Conservation (phyloP, 2,888 invertebrate genomes). For the Tachina grossa region DNA sequence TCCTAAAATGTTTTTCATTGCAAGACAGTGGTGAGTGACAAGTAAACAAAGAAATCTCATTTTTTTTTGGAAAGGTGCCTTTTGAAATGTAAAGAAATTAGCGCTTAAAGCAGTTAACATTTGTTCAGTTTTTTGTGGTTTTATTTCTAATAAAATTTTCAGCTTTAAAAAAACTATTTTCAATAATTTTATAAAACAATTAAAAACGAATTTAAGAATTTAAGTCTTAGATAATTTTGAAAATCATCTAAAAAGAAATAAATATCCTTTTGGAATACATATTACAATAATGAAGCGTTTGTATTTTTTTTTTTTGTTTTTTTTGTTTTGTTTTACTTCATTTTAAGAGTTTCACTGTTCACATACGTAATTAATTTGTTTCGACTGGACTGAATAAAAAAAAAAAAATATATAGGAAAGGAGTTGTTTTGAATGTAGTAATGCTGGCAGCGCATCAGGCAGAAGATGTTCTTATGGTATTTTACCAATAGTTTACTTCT, state of each 20-base stretch:
- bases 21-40: not conserved
- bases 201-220: conserved; percentile 59
- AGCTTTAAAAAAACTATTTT: conserved; percentile 50
- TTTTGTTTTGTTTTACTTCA: conserved; percentile 31
- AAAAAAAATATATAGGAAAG: conserved; percentile 52
- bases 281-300: conserved; percentile 41
- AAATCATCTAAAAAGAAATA: conserved; percentile 57
- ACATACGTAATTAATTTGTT: conserved; percentile 53
- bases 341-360: conserved; percentile 61
- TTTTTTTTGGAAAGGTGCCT: not conserved
- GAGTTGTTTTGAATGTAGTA: conserved; percentile 42
- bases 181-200: conserved; percentile 65
- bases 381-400: conserved; percentile 56
- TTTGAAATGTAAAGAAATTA: not conserved
- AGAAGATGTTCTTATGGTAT: not conserved
- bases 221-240: conserved; percentile 58
- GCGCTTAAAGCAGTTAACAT: conserved; percentile 1
- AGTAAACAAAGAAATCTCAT: not conserved
- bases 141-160: conserved; percentile 61
- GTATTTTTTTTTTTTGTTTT: conserved; percentile 21
- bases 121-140: conserved; percentile 45
- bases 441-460: conserved; percentile 22
- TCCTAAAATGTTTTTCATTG: not conserved
- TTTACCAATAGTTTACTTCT: conserved; percentile 6
- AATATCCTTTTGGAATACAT: conserved; percentile 47